A percentile compares a stretch with the other conserved stretches of the same genome.
These are phyloP conservation scores for Oryzias javanicus DNA, from an alignment of 2,113 vertebrate species.

Conservation along the genomic window DNA sequence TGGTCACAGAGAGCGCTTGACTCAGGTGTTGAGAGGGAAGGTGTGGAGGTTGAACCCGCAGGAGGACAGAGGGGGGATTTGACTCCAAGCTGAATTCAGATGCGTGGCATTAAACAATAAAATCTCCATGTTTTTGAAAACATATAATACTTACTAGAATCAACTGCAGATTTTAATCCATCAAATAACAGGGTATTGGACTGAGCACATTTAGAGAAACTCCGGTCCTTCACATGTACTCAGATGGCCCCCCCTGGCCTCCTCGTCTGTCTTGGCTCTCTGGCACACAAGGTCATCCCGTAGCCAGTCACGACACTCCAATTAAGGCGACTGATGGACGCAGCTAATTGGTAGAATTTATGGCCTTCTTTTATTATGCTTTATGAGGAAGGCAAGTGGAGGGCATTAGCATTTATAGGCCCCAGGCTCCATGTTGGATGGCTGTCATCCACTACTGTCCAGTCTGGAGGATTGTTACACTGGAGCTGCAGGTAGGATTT, in stretches of 20 bases:
- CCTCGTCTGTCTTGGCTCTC: slow-evolving; percentile 67
- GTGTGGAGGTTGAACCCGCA: slow-evolving; percentile 30
- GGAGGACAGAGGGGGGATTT: slow-evolving; percentile 37
- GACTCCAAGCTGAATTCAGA: slow-evolving; percentile 30
- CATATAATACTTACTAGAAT: slow-evolving; percentile 19
- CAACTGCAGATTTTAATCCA: slow-evolving; percentile 22
- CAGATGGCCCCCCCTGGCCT: slow-evolving; percentile 49
- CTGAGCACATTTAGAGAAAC: slow-evolving; percentile 60
- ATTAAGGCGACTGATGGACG: slow-evolving; percentile 83
- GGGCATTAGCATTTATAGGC: slow-evolving; percentile 81
- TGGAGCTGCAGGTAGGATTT: slow-evolving; percentile 4
- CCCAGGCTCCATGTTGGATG: slow-evolving; percentile 68
- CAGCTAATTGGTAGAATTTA: slow-evolving; percentile 83
- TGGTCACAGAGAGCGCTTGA: slow-evolving; percentile 56
- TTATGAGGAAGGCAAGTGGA: slow-evolving; percentile 81
- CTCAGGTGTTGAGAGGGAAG: slow-evolving; percentile 63
- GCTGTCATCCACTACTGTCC: slow-evolving; percentile 56
- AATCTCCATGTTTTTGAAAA: slow-evolving; percentile 5
- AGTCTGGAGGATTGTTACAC: slow-evolving; percentile 27
- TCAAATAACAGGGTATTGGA: slow-evolving; percentile 44
- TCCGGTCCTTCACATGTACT: slow-evolving; percentile 50
- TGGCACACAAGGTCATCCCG: slow-evolving; percentile 78
- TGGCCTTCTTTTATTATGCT: slow-evolving; percentile 80
- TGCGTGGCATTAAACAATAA: slow-evolving; percentile 46
- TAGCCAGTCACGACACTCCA: slow-evolving; percentile 78